Conservation (phyloP, 2,113 vertebrate species). For the Varanus komodoensis region DNA sequence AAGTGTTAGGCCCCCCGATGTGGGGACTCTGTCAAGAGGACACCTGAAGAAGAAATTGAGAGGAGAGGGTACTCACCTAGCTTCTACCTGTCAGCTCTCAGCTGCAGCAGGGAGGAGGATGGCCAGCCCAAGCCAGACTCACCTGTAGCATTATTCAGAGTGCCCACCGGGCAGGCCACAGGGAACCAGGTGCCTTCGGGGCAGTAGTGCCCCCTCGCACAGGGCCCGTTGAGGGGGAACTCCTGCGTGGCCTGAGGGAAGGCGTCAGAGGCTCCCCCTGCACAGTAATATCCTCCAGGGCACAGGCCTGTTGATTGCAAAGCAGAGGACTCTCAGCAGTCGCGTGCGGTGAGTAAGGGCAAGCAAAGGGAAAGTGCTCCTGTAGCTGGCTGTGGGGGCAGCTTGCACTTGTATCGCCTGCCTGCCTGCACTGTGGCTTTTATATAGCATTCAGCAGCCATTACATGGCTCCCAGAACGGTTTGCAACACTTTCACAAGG, state of each 20-base stretch:
- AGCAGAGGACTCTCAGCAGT: background rate
- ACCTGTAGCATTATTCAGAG: conserved; percentile 84
- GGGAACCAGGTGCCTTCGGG: conserved; percentile 82
- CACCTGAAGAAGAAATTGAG: background rate
- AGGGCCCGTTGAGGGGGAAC: conserved; percentile 82
- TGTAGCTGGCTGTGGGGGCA: too few species aligned
- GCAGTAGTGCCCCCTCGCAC: conserved; percentile 87
- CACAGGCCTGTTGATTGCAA: conserved; percentile 77
- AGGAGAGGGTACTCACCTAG: background rate
- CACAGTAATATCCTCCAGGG: conserved; percentile 86
- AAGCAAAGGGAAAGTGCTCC: background rate
- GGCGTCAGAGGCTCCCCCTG: conserved; percentile 81
- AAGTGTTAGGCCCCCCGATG: background rate
- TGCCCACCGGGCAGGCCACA: conserved; percentile 86
- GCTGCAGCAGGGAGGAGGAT: background rate
- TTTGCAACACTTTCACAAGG: too few species aligned
- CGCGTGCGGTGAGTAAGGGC: background rate
- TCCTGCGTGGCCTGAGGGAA: conserved; percentile 70
- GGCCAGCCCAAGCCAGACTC: conserved; percentile 14
- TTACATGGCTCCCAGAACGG: too few species aligned
- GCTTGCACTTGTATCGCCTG: too few species aligned
- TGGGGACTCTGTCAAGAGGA: too few species aligned
- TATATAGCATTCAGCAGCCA: too few species aligned
- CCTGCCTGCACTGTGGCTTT: too few species aligned
- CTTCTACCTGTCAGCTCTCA: background rate